These are phyloP conservation scores for Bubo scandiacus DNA, from an alignment of 2,113 vertebrate genomes.

Conservation along the genomic window DNA sequence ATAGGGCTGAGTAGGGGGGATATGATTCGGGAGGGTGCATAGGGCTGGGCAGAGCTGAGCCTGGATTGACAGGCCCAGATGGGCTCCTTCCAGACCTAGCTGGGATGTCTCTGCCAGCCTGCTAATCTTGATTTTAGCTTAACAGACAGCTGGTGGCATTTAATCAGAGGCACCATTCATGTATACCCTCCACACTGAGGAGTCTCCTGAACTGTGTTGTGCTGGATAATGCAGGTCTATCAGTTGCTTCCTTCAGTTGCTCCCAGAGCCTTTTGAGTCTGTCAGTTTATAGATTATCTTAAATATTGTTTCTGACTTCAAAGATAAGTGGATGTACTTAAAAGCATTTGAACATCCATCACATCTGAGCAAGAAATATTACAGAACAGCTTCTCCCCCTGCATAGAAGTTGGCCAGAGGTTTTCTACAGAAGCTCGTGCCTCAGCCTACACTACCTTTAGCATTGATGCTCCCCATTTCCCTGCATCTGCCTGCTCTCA, in stretches of 20 bases:
- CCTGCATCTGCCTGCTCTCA: background rate
- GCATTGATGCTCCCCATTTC: background rate
- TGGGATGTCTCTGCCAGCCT: background rate
- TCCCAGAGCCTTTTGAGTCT: background rate
- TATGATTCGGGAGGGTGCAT: background rate
- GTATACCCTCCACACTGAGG: background rate
- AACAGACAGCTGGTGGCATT: background rate
- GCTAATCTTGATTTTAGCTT: background rate
- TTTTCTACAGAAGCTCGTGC: background rate
- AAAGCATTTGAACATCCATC: background rate
- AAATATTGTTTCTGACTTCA: constrained; percentile 30
- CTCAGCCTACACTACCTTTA: background rate
- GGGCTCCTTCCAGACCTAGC: background rate
- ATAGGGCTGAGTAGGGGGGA: background rate
- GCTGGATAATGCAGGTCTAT: background rate
- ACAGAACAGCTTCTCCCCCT: background rate
- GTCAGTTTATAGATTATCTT: background rate
- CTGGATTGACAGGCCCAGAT: background rate
- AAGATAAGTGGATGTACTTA: background rate
- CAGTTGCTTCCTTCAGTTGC: background rate
- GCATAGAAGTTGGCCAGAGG: background rate
- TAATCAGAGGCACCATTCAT: background rate
- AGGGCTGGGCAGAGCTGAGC: background rate
- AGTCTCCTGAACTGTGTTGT: background rate
- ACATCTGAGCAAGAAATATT: background rate